Evolutionary conservation across 2,888 invertebrate species (phyloP), one percentile per base, ranked within the genome.

Genomic region (Cactoblastis cactorum): DNA sequence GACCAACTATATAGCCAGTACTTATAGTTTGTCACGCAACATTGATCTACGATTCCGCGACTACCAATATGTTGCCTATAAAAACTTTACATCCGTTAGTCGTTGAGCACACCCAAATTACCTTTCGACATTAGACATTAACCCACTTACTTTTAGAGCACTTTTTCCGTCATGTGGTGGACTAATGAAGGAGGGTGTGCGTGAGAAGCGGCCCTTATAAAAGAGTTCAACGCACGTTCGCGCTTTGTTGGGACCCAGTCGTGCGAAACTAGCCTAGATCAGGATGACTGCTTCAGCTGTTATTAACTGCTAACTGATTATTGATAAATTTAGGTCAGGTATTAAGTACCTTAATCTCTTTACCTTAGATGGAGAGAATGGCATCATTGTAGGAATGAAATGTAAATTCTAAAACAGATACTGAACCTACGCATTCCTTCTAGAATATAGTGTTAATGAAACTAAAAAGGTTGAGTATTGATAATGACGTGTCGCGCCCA

Each of bases 191-290:
- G 67, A 69, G 76, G 75, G 71, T 69, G 75, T 72, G 77, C 74
- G 75, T 75, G 78, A 74, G 80, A 77, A 72, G 59, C 63, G 74
- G 78, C 83, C 84, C 86, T 81, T 87, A 82, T 70, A 86, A 88
- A 89, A 88, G 89, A 88, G 87, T 89, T 89, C 88, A 89, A 89
- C 87, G 88, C 84, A 81, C 87, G 80, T 73, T 61, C 64, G 64
- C 62, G 77, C 77, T 79, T 81, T 84, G 80, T 83, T 71, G 71
- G 69, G 62, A 71, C 57, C 66, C 79, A 73, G 65, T 79, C 72
- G 67, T 69, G 80, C 80, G 79, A 74, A 76, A 69, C 80, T 66
- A 62, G 68, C 62, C 65, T 71, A 71, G 62, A 65, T 67, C 74
- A 72, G 75, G 74, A 69, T 63, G 64, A 66, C 58, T 62, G 59